Evolutionary conservation across 2,888 invertebrate genomes (phyloP), one percentile per base, ranked within the genome.

Genomic region (Apamea monoglypha): DNA sequence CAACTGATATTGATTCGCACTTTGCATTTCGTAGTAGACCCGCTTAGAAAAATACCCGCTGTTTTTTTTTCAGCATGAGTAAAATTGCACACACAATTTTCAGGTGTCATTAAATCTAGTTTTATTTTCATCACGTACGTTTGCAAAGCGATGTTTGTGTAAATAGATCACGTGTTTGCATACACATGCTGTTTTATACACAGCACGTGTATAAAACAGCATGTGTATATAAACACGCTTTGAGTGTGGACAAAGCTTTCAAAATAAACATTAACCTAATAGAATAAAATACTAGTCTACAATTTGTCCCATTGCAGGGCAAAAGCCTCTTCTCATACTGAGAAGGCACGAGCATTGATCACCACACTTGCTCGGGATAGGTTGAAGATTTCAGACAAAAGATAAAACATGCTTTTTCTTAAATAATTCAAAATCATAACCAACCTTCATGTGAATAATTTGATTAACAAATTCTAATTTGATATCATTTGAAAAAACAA

Each of bases 81-180:
- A 44, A 74, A 56, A 75, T 44, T 40, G 25, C 25, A 29, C 40
- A 56, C 18, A 56, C 18, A 32, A 75, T 25, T 74, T 44, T 18
- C 56, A 44, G 29, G 56, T 59, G 40, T 44, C 44, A 74, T 44
- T 32, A 40, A 44, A 29, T 44, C 29, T 29, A 74, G n/a, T 40
- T 75, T 50, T 74, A 56, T 75, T 75, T 75, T 25, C 40, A 56
- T 32, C 32, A 40, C 50, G 40, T 25, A 40, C 50, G 36, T 74
- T 74, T 36, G 16, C 7, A 21, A 8, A 7, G n/a, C 53, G 40
- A 44, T 44, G 29, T 32, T 75, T 32, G 29, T 59, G 44, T 59
- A 74, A 74, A 75, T 40, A 74, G 16, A 36, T 44, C 0, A 29
- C 73, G 68, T 74, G 47, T 74, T 74, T 25, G 25, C 29, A 16